Evolutionary conservation across 2,888 invertebrate genomes (phyloP).

Genomic region (Lasioglossum malachurum): DNA sequence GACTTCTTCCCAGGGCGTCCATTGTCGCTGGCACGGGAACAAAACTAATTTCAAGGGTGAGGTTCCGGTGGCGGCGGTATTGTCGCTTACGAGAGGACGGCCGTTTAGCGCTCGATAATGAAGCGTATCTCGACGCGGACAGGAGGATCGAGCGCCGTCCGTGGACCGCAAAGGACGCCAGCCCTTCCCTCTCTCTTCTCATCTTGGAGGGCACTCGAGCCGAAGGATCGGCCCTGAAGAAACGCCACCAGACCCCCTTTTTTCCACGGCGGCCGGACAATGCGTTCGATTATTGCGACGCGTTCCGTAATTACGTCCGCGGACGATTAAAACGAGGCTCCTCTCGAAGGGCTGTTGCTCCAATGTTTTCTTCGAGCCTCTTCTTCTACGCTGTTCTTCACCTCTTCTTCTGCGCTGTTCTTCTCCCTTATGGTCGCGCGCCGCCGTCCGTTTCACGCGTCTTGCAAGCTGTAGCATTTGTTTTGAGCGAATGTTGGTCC

Average conservation of each 20-base stretch:
- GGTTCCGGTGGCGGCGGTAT: conserved; percentile 44
- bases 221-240: conserved; percentile 54
- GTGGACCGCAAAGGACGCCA: conserved; percentile 24
- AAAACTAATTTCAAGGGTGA: conserved; percentile 72
- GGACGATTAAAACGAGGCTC: background rate
- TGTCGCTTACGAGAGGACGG: conserved; percentile 62
- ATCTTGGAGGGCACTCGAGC: conserved; percentile 60
- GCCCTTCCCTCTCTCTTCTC: conserved; percentile 9
- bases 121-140: conserved; percentile 54
- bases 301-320: conserved; percentile 57
- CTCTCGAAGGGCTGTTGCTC: background rate
- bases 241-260: conserved; percentile 45
- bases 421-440: background rate
- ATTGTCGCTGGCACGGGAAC: conserved; percentile 67
- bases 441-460: background rate
- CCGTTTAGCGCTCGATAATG: conserved; percentile 71
- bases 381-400: background rate
- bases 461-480: too few species aligned
- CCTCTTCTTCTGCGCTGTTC: background rate
- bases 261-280: conserved; percentile 48
- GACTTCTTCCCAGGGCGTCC: conserved; percentile 37
- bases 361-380: background rate
- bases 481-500: too few species aligned
- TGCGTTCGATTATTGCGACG: conserved; percentile 63
- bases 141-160: conserved; percentile 49